Percentiles rank a stretch among this genome's conserved stretches.
phyloP scores from a whole-genome alignment of 2,113 vertebrate species.

The Dasyornis broadbenti region DNA sequence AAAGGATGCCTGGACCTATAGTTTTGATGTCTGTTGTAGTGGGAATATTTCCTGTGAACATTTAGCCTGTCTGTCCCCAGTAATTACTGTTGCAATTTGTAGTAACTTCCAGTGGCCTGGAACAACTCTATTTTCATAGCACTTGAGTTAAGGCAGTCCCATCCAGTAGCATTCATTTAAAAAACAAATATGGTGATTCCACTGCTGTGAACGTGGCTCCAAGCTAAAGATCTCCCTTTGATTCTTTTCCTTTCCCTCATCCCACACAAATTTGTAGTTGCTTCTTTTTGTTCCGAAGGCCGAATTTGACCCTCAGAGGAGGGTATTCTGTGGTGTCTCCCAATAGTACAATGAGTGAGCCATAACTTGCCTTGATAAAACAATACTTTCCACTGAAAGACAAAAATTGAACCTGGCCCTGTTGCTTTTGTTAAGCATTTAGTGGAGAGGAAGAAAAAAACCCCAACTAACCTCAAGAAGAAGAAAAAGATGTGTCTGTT shows the following conservation, averaged over 20 bases:
- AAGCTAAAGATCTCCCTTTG: background rate
- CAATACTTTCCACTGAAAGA: background rate
- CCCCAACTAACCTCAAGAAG: background rate
- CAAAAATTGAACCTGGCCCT: background rate
- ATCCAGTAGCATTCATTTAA: background rate
- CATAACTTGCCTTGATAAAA: background rate
- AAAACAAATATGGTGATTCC: background rate
- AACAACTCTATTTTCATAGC: background rate
- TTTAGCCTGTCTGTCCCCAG: background rate
- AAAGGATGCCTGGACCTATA: background rate
- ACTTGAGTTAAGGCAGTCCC: background rate
- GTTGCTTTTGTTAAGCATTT: background rate
- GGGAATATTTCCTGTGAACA: background rate
- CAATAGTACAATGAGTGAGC: background rate
- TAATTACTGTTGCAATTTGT: background rate
- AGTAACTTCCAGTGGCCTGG: background rate
- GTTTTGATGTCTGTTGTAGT: background rate
- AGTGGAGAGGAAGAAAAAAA: background rate
- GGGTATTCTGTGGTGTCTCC: background rate
- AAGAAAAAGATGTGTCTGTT: background rate
- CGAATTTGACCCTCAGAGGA: background rate
- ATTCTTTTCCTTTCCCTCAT: background rate
- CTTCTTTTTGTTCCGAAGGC: background rate
- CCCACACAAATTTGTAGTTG: background rate
- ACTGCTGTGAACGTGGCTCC: background rate